These are phyloP conservation scores for Brenthis hecate DNA, from an alignment of 2,888 invertebrate genomes.

Conservation along the genomic window DNA sequence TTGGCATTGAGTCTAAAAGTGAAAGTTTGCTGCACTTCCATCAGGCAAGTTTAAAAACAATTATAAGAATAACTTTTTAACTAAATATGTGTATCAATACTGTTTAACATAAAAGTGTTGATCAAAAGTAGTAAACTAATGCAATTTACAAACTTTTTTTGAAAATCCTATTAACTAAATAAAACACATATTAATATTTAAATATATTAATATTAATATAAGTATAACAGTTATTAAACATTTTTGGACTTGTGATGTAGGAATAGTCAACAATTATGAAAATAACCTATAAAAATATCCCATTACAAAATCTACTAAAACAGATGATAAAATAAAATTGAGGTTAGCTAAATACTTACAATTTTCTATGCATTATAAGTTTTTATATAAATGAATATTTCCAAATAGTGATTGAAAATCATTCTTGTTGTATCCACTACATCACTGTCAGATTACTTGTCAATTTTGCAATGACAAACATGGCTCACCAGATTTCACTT, in stretches of 20 bases:
- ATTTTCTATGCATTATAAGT: constrained; percentile 70
- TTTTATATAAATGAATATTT: constrained; percentile 33
- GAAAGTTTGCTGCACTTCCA: constrained; percentile 72
- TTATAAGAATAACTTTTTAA: constrained; percentile 41
- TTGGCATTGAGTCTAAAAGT: constrained; percentile 79
- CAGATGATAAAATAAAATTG: neutral
- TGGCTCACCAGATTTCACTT: constrained; percentile 61
- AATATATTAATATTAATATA: too few relatives aligned
- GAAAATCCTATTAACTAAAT: too few relatives aligned
- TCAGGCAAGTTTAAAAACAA: constrained; percentile 59
- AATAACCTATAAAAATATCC: constrained; percentile 12
- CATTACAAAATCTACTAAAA: neutral
- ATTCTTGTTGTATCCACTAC: constrained; percentile 30
- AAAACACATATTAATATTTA: too few relatives aligned
- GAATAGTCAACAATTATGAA: neutral
- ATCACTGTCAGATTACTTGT: constrained; percentile 51
- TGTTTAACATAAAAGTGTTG: neutral
- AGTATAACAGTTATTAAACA: too few relatives aligned
- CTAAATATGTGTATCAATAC: constrained; percentile 1
- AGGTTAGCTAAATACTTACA: constrained; percentile 57
- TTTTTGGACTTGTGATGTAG: too few relatives aligned
- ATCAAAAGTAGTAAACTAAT: too few relatives aligned
- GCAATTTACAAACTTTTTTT: too few relatives aligned
- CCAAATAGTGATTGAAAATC: constrained; percentile 27
- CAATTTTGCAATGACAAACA: constrained; percentile 60